Evolutionary conservation across 2,797 vertebrate species (phyloP).

Genomic region (Heliangelus exortis): DNA sequence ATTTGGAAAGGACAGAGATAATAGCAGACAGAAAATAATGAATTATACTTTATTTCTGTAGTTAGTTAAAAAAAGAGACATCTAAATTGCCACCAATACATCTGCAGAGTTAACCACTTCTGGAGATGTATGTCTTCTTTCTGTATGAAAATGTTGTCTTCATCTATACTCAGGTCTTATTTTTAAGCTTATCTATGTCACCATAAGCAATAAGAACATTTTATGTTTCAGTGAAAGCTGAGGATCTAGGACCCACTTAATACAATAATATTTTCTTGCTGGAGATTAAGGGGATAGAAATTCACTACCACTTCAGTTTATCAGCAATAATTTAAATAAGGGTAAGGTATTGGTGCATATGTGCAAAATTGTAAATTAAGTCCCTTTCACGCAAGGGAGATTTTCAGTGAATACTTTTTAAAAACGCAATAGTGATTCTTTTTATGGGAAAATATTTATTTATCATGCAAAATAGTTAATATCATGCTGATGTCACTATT

Average conservation of each 20-base stretch:
- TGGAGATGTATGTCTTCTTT: slow-evolving; percentile 1
- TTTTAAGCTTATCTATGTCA: slow-evolving; percentile 22
- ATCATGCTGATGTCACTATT: neutral
- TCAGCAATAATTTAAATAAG: neutral
- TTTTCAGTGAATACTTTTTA: neutral
- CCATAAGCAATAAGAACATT: neutral
- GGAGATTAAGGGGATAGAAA: neutral
- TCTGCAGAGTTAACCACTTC: neutral
- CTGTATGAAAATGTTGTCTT: neutral
- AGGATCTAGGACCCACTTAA: neutral
- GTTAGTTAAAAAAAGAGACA: neutral
- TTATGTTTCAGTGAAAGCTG: neutral
- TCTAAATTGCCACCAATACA: neutral
- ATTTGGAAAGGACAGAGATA: neutral
- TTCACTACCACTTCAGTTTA: neutral
- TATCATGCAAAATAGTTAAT: neutral
- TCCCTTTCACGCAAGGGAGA: neutral
- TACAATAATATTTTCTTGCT: neutral
- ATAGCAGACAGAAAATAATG: neutral
- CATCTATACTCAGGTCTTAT: neutral
- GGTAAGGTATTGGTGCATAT: neutral
- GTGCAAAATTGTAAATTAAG: neutral
- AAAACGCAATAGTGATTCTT: neutral
- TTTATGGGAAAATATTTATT: neutral
- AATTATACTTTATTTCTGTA: neutral